These are phyloP conservation scores for Micronisus gabar DNA, from an alignment of 2,113 vertebrate species.

Conservation along the genomic window DNA sequence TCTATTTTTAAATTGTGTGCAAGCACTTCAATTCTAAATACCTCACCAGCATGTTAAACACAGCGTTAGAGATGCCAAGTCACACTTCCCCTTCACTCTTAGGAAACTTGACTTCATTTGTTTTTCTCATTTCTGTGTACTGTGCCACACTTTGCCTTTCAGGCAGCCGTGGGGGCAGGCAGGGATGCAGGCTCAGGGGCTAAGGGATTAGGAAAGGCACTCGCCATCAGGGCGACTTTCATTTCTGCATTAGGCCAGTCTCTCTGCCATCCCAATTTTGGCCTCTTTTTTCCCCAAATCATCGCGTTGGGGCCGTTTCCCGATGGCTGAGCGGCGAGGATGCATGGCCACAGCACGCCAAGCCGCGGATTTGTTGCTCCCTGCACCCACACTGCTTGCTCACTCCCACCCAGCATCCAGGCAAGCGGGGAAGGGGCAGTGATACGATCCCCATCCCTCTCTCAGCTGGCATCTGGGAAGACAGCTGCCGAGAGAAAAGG, in stretches of 20 bases:
- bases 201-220: neutral
- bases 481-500: neutral
- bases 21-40: conserved; percentile 81
- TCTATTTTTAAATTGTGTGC: conserved; percentile 80
- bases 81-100: conserved; percentile 70
- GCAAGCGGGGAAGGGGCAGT: neutral
- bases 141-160: neutral
- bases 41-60: conserved; percentile 82
- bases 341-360: neutral
- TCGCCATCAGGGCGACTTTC: neutral
- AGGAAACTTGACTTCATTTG: conserved; percentile 63
- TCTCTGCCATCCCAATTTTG: neutral
- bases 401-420: neutral
- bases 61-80: conserved; percentile 76
- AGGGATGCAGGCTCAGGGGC: neutral
- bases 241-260: neutral
- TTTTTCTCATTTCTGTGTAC: conserved; percentile 45
- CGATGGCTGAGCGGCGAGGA: accelerated
- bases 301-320: neutral
- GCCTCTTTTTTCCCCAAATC: neutral
- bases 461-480: neutral
- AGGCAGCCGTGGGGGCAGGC: neutral
- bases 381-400: neutral
- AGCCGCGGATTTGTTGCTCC: neutral
- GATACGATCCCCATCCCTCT: neutral